A percentile compares a stretch with the other conserved stretches of the same genome.
Conservation (phyloP, 1,140 invertebrate genomes). For the Tetramorium parvispinum region DNA sequence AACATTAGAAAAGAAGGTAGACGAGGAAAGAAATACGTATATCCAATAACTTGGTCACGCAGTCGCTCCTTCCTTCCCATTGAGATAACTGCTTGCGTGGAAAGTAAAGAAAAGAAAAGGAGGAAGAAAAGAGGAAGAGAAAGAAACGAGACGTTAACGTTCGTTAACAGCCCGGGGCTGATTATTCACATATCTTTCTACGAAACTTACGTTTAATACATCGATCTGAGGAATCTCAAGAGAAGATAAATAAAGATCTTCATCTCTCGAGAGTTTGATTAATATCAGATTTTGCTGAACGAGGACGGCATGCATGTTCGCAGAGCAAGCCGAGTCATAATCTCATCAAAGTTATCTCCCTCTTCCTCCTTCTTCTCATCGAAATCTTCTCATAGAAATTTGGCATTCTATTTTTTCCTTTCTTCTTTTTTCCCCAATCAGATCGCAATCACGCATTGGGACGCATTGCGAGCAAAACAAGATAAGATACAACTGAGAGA, state of each 20-base stretch:
- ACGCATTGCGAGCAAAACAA: not conserved
- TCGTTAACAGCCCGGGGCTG: constrained; percentile 40
- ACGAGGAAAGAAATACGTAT: constrained; percentile 21
- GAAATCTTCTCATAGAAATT: too few relatives aligned
- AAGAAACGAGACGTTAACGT: constrained; percentile 56
- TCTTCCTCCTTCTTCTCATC: constrained; percentile 20
- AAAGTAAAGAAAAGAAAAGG: constrained; percentile 53
- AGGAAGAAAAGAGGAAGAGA: not conserved
- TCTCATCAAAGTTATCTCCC: constrained; percentile 45
- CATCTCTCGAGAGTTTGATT: constrained; percentile 63
- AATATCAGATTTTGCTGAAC: constrained; percentile 70
- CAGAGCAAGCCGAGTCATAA: constrained; percentile 44
- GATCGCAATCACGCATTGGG: not conserved
- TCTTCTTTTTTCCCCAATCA: not conserved
- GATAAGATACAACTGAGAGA: not conserved
- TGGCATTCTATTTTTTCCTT: not conserved
- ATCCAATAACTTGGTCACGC: not conserved
- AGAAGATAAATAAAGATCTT: not conserved
- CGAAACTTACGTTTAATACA: constrained; percentile 60
- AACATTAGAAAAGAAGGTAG: constrained; percentile 16
- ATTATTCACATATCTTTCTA: constrained; percentile 63
- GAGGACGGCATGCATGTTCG: constrained; percentile 3
- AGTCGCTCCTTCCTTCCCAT: not conserved
- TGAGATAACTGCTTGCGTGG: constrained; percentile 7
- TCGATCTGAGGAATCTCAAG: constrained; percentile 53